Base-by-base conservation (phyloP, 2,888 invertebrate species). In the Melieria picta region DNA sequence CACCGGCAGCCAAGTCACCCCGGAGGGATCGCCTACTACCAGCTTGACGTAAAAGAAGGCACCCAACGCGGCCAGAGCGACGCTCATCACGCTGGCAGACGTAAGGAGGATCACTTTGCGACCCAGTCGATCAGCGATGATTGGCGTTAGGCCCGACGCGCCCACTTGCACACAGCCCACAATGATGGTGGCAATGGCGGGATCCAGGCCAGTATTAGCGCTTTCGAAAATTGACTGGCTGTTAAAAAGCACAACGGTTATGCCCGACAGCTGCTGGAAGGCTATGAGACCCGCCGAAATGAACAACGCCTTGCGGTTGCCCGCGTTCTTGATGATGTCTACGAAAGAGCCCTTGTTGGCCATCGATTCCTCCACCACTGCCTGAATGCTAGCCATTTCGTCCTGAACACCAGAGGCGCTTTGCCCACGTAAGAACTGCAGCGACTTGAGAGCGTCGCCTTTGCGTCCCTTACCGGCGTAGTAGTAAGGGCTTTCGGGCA, bases 231-330 rank as follows among this genome's bases (percentile, higher is more conserved):
- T 94, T 52, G 86, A 88, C 77, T 93, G 91, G 79, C 93, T 91
- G 85, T 94, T 94, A 85, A 94, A 94, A 3, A 95, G 89, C 0
- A 95, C 92, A 0, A 93, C 93, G 85, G 94, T 94, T 81, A 94
- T 93, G 1, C 94, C 94, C 1, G 92, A 91, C 75, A 95, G 88
- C 86, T 97, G 97, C 83, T 97, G 97, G 87, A 95, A 93, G 77
- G 91, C 88, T 65, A 94, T 93, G 73, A 96, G 88, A 4, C 91
- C 91, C 76, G 91, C 91, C 0, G 92, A 92, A 66, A 93, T 90
- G 76, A 94, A 89, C 80, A 95, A 90, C 0, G 95, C 94, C 81
- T 92, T 93, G 76, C 92, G 91, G 84, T 94, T 92, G 45, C 92
- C 90, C 71, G 91, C 90, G 6, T 91, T 91, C 79, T 88, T 91